phyloP scores from a whole-genome alignment of 1,140 invertebrate species.

The Zaprionus gabonicus region DNA sequence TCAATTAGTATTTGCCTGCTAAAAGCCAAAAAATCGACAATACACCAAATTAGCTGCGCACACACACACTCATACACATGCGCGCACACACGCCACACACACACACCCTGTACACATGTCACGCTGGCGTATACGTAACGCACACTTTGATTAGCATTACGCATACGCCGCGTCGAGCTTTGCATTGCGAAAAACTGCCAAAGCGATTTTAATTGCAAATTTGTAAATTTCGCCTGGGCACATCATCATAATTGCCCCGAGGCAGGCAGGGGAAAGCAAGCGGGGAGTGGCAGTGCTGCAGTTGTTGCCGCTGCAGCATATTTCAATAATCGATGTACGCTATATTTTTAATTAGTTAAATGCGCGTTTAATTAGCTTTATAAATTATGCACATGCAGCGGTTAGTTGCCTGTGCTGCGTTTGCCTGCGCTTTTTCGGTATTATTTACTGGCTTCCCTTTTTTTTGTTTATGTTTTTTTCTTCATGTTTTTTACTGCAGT shows the following conservation, averaged over 20 bases:
- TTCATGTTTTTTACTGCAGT: constrained; percentile 50
- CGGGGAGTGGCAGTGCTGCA: neutral
- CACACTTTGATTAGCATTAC: constrained; percentile 71
- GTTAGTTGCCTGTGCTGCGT: constrained; percentile 58
- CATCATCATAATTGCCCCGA: constrained; percentile 1
- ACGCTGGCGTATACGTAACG: constrained; percentile 74
- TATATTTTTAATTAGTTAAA: constrained; percentile 83
- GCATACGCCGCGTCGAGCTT: constrained; percentile 60
- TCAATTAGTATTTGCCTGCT: constrained; percentile 79
- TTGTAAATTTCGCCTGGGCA: constrained; percentile 16
- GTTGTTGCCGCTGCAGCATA: constrained; percentile 55
- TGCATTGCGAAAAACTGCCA: constrained; percentile 42
- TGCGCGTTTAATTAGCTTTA: constrained; percentile 83
- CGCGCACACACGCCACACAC: constrained; percentile 15
- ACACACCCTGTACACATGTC: constrained; percentile 46
- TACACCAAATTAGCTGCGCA: constrained; percentile 61
- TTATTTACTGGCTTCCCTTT: constrained; percentile 37
- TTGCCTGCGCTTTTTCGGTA: constrained; percentile 5
- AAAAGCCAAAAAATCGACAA: constrained; percentile 77
- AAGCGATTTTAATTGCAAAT: constrained; percentile 67
- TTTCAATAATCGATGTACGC: constrained; percentile 80
- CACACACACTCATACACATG: constrained; percentile 17
- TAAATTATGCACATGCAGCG: constrained; percentile 82
- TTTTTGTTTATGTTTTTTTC: constrained; percentile 24
- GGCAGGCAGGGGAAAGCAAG: neutral